Percentiles rank a stretch among this genome's conserved stretches.
Evolutionary conservation across 2,888 invertebrate genomes (phyloP).

Genomic region (Patella depressa): DNA sequence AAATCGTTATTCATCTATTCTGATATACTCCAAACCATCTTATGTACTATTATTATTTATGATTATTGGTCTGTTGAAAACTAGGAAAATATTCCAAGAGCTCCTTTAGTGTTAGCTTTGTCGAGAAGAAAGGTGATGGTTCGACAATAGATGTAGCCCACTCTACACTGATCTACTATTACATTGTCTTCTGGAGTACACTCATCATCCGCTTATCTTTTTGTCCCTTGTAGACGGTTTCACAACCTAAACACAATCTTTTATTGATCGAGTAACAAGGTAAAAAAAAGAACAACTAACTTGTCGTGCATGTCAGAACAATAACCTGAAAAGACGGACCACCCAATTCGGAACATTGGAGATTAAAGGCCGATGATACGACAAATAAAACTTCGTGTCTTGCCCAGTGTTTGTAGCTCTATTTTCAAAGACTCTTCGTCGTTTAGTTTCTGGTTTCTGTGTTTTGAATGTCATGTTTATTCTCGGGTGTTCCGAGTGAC

Average conservation of each 20-base stretch:
- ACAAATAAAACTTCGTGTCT: conserved; percentile 12
- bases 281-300: conserved; percentile 3
- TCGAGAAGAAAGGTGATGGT: no score
- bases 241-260: conserved; percentile 7
- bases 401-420: neutral
- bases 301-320: conserved; percentile 9
- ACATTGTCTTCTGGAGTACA: neutral
- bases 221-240: neutral
- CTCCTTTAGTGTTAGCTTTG: no score
- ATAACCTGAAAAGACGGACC: neutral
- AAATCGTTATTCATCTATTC: no score
- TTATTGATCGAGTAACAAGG: neutral
- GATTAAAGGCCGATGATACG: conserved; percentile 1
- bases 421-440: neutral
- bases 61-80: no score
- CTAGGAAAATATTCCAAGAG: no score
- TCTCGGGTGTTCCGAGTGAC: neutral
- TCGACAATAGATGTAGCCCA: no score
- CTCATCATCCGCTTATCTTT: neutral
- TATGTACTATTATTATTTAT: no score
- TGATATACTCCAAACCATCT: no score
- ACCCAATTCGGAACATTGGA: neutral
- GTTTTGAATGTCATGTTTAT: neutral
- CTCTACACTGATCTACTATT: no score
- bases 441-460: conserved; percentile 2